A percentile compares a stretch with the other conserved stretches of the same genome.
These are phyloP conservation scores for Ptychadena robeensis DNA, from an alignment of 2,797 vertebrate species.

Conservation along the genomic window DNA sequence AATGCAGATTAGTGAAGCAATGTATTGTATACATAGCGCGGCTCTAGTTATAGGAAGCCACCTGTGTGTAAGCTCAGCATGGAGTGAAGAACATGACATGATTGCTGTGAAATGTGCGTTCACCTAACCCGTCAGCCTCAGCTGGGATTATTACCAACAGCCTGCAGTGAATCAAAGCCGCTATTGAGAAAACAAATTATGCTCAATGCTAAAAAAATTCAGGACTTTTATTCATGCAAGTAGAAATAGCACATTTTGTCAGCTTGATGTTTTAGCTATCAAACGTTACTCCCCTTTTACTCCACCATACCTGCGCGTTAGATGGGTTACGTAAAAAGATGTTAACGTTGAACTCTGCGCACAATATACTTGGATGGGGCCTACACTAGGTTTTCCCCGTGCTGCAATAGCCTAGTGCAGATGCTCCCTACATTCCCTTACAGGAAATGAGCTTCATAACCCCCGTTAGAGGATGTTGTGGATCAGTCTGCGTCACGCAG, in stretches of 20 bases:
- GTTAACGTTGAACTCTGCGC: no score
- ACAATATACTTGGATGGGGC: no score
- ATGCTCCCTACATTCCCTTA: no score
- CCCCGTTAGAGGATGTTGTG: no score
- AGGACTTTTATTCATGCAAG: not conserved
- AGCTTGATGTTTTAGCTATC: not conserved
- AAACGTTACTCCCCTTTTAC: not conserved
- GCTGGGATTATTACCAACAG: not conserved
- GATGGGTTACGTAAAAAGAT: no score
- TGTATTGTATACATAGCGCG: slow-evolving; percentile 9
- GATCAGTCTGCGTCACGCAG: no score
- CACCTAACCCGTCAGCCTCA: not conserved
- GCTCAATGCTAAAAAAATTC: not conserved
- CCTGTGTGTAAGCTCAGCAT: not conserved
- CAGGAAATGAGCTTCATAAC: no score
- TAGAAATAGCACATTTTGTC: not conserved
- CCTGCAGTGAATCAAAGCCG: not conserved
- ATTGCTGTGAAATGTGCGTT: slow-evolving; percentile 10
- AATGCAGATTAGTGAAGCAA: not conserved
- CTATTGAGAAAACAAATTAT: not conserved
- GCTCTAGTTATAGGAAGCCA: slow-evolving; percentile 15
- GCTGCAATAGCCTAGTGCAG: no score
- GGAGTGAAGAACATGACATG: not conserved
- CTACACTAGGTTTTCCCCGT: no score
- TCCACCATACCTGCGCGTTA: no score